Conservation (phyloP, 2,797 vertebrate species). For the Babyrousa celebensis region DNA sequence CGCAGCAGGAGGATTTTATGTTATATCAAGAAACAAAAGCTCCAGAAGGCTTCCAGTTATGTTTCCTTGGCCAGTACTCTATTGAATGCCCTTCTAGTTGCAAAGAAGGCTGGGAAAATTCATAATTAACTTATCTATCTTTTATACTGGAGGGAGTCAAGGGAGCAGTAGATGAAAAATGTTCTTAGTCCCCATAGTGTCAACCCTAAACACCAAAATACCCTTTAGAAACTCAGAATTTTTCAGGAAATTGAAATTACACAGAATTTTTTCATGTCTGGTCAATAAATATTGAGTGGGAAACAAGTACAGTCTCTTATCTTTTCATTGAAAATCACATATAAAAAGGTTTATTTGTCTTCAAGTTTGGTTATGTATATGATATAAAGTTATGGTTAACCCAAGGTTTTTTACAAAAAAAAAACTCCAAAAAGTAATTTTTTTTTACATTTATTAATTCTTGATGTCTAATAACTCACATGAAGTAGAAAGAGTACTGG, state of each 20-base stretch:
- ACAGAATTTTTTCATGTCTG: background rate
- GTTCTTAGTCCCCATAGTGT: background rate
- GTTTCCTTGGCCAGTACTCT: background rate
- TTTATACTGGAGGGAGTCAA: background rate
- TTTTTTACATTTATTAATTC: background rate
- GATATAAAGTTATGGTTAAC: background rate
- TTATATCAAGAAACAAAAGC: background rate
- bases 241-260: conserved; percentile 1
- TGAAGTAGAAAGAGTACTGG: background rate
- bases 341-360: background rate
- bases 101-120: background rate
- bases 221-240: background rate
- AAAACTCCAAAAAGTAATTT: background rate
- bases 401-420: background rate
- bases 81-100: background rate
- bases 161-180: background rate
- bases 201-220: background rate
- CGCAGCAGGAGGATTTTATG: background rate
- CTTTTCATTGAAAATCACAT: conserved; percentile 23
- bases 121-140: background rate
- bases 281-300: background rate
- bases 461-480: background rate
- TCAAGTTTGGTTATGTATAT: background rate
- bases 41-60: background rate
- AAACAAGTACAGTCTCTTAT: background rate